Conservation (phyloP, 1,140 invertebrate genomes). For the Diabrotica undecimpunctata region DNA sequence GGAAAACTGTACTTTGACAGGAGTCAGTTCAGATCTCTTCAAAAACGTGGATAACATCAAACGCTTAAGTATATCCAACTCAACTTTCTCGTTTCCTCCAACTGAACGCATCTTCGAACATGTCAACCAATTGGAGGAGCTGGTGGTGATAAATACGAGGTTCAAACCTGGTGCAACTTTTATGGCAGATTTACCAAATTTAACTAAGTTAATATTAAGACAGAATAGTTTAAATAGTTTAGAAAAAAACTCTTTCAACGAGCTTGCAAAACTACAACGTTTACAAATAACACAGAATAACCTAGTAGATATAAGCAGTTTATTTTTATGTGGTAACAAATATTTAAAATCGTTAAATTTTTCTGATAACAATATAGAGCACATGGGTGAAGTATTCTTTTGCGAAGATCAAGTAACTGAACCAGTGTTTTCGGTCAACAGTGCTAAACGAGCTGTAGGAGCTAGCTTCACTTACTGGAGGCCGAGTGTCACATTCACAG, state of each 20-base stretch:
- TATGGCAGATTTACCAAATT: conserved; percentile 25
- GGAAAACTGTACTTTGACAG: conserved; percentile 31
- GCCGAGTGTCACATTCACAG: conserved; percentile 14
- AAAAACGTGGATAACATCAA: conserved; percentile 34
- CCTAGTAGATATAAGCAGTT: conserved; percentile 26
- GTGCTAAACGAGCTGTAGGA: conserved; percentile 2
- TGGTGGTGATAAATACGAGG: conserved; percentile 27
- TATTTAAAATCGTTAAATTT: conserved; percentile 31
- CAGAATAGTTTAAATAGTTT: conserved; percentile 30
- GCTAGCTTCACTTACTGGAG: conserved; percentile 6
- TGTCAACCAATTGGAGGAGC: conserved; percentile 23
- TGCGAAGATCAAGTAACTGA: conserved; percentile 5
- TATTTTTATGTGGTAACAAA: conserved; percentile 31
- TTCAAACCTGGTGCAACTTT: conserved; percentile 26
- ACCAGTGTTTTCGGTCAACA: conserved; percentile 14
- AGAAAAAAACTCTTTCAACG: conserved; percentile 22
- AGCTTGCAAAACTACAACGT: conserved; percentile 28
- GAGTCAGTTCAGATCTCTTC: conserved; percentile 32
- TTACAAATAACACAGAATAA: conserved; percentile 36
- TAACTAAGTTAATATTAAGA: conserved; percentile 32
- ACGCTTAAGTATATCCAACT: conserved; percentile 32
- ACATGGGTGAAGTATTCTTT: conserved; percentile 19
- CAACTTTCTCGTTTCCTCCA: conserved; percentile 24
- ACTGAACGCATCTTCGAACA: conserved; percentile 26
- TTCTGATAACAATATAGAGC: conserved; percentile 23